Base-by-base conservation (phyloP, 1,140 invertebrate genomes). In the Lineus longissimus region DNA sequence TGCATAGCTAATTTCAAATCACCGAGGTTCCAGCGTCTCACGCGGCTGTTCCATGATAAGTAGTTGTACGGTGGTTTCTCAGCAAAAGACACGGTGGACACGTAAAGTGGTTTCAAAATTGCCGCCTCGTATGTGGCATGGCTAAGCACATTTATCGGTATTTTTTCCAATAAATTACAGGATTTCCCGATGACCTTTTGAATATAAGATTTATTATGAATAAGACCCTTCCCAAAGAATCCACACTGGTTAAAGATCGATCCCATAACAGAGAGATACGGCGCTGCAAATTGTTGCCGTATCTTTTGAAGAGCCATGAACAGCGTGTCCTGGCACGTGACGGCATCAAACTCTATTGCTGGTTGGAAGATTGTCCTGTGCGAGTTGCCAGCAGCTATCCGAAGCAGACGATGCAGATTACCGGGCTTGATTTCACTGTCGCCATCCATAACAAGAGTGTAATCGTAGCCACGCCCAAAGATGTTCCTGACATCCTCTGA, bases 101-200 rank as follows among this genome's bases (percentile, higher is more conserved):
- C 73, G 60, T 73, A 77, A 15, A 76, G 58, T 0, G 76, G 75
- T 29, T 71, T 64, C 25, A 78, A 61, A 17, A 76, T 55, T 0
- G 75, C 73, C 19, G 76, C 75, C 56, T 78, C 76, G 62, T 76
- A 78, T 2, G 74, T 78, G 59, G 76, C 76, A 45, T 78, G 76
- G 65, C 76, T 78, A 0, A 78, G 64, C n/a, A 78, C 75, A 62
- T 78, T 74, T n/a, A 78, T 65, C 0, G 76, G 76, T 13, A 78
- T 72, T 29, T 71, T 62, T 62, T 78, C 76, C n/a, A 78, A 74
- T 15, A 68, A 45, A 40, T 75, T 67, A 0, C 72, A 70, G 47
- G 66, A 57, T 2, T 47, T 67, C 17, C 76, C 76, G 54, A 78
- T 78, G 1, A 78, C 69, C 31, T 72, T 73, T 11, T 77, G 71